Conservation (phyloP, 2,113 vertebrate species). For the Tor tambroides region DNA sequence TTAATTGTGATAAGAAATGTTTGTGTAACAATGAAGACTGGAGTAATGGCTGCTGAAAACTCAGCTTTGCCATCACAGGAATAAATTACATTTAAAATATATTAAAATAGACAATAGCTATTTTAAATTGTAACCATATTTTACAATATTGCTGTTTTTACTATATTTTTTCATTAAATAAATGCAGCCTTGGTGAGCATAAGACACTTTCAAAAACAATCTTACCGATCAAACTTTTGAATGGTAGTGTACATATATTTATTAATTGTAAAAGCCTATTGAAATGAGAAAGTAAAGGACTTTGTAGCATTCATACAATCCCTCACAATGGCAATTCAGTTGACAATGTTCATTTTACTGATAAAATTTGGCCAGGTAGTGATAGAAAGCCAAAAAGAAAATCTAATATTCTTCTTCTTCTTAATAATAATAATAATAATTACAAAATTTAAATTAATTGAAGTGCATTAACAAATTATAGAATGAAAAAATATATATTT, state of each 20-base stretch:
- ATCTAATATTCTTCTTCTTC: neutral
- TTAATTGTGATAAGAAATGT: neutral
- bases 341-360: neutral
- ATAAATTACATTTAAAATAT: neutral
- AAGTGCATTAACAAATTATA: neutral
- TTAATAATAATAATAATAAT: neutral
- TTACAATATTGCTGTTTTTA: neutral
- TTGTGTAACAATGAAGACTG: neutral
- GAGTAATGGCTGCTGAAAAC: neutral
- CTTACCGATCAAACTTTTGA: neutral
- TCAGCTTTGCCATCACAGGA: neutral
- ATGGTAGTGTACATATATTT: neutral
- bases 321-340: neutral
- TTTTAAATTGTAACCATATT: neutral
- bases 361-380: too few relatives aligned
- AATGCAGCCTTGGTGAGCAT: neutral
- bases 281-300: neutral
- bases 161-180: neutral
- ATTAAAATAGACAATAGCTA: neutral
- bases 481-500: neutral
- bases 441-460: neutral
- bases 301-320: neutral
- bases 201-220: neutral
- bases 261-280: neutral
- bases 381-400: neutral